phyloP scores from a whole-genome alignment of 2,797 vertebrate genomes.

The Rhinoraja longicauda region DNA sequence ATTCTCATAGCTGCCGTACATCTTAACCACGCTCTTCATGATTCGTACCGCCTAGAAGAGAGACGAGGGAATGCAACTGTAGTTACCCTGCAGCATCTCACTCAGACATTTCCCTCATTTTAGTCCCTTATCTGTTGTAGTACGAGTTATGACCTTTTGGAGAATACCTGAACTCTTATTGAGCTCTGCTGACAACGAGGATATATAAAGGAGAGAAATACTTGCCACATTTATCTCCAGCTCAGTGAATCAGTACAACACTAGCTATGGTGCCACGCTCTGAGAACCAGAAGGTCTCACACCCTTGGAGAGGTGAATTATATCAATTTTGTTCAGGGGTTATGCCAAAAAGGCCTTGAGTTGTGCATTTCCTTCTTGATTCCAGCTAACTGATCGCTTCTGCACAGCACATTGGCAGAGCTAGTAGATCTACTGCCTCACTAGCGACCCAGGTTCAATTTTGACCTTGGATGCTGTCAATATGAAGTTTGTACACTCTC shows the following conservation, averaged over 20 bases:
- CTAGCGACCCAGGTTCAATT: too few relatives aligned
- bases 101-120: neutral
- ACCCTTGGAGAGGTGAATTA: neutral
- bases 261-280: too few relatives aligned
- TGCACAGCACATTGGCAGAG: neutral
- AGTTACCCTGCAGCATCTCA: neutral
- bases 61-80: neutral
- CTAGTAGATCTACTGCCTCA: too few relatives aligned
- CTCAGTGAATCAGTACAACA: neutral
- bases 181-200: constrained; percentile 12
- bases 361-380: neutral
- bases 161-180: constrained; percentile 41
- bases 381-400: neutral
- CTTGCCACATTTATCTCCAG: neutral
- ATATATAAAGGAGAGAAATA: neutral
- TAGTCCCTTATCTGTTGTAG: neutral
- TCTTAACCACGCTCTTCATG: constrained; percentile 80
- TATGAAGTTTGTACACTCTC: too few relatives aligned
- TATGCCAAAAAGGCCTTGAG: neutral
- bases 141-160: neutral
- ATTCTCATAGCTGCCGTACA: constrained; percentile 81
- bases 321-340: neutral
- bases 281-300: neutral
- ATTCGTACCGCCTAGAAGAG: constrained; percentile 76
- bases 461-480: too few relatives aligned